Conservation (phyloP, 1,140 invertebrate species). For the Achroia grisella region DNA sequence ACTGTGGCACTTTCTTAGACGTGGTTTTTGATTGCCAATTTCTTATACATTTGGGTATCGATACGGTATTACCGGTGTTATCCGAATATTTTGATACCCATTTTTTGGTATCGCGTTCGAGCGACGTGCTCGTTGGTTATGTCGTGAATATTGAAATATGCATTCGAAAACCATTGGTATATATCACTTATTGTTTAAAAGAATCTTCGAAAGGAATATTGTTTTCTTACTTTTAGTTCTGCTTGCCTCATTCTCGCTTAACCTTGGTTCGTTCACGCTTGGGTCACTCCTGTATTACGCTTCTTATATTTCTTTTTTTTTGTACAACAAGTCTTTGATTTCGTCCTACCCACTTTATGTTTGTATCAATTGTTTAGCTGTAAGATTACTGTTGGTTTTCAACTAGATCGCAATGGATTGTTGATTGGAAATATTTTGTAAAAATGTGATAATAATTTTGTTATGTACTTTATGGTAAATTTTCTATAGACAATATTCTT, state of each 20-base stretch:
- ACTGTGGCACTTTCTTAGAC: constrained; percentile 16
- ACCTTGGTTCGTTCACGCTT: constrained; percentile 20
- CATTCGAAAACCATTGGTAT: not conserved
- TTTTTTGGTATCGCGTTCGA: not conserved
- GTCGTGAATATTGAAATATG: too few relatives aligned
- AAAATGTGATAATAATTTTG: too few relatives aligned
- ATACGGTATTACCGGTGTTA: too few relatives aligned
- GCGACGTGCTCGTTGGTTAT: too few relatives aligned
- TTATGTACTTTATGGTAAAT: too few relatives aligned
- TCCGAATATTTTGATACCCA: constrained; percentile 2
- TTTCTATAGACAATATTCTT: too few relatives aligned
- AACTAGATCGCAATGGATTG: too few relatives aligned
- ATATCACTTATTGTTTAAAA: not conserved
- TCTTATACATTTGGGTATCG: not conserved
- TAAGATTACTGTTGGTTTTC: too few relatives aligned
- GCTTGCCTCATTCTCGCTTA: constrained; percentile 38
- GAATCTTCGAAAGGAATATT: not conserved
- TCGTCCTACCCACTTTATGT: constrained; percentile 4
- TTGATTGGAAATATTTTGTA: too few relatives aligned
- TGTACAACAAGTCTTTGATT: constrained; percentile 1
- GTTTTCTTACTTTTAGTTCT: constrained; percentile 18
- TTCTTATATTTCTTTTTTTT: constrained; percentile 17
- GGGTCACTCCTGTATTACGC: constrained; percentile 16
- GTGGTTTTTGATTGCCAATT: constrained; percentile 1
- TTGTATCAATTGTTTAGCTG: constrained; percentile 2